Base-by-base conservation (phyloP, 1,140 invertebrate genomes). In the Drosophila lacertosa region DNA sequence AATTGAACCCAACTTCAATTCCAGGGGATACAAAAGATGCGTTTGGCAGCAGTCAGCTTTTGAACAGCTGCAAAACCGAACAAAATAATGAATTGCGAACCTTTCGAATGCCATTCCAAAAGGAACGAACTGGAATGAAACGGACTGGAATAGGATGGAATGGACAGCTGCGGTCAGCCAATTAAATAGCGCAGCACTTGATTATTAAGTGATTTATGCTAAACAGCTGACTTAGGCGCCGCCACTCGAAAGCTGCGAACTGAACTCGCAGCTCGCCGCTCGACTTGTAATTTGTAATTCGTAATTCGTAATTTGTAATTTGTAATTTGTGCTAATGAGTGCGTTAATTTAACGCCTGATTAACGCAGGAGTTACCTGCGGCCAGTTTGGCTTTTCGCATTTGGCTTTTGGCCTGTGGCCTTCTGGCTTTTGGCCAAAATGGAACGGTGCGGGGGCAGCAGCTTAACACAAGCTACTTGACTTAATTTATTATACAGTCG, bases 311-410 rank as follows among this genome's bases (percentile, higher is more conserved):
- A 82, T 83, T 83, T 83, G 79, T 83, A 83, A 84, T 84, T 79
- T 76, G 80, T 86, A 84, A 84, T 84, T 84, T 84, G 81, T 84
- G 81, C 81, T 86, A 84, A 84, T 84, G 81, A 84, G 81, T 86
- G 81, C 82, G 81, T 84, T 86, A 80, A 84, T 84, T 84, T 86
- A 84, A 84, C 77, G 80, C 81, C 81, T 84, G 81, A 84, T 84
- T 84, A 84, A 86, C 81, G 80, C 59, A 51, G 37, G 6, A 42
- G 26, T 11, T 70, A 57, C 51, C 60, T 80, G 80, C 47, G 81
- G 76, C 47, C 65, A 72, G 60, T 57, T 42, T 59, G 35, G 18
- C n/a, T 26, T 4, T 24, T 59, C 29, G 55, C 40, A 15, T 18
- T 20, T 57, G 32, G 66, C 64, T 37, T 62, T 50, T 37, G 24